Conservation (phyloP, 2,888 invertebrate genomes). For the Himalopsyche kuldschensis region DNA sequence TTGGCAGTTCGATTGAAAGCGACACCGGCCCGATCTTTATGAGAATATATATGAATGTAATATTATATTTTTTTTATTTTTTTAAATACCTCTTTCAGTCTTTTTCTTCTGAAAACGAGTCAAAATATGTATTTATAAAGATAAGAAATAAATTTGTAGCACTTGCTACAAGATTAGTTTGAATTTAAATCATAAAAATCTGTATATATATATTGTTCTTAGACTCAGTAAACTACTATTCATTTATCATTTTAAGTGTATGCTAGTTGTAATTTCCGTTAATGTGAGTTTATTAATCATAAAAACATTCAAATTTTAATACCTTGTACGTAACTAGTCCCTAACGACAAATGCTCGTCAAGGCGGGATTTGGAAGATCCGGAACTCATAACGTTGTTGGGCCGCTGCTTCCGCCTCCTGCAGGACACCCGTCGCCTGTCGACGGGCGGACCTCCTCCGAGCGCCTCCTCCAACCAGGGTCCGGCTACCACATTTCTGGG, state of each 20-base stretch:
- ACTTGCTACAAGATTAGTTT: too few species aligned
- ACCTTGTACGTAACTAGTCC: conserved; percentile 57
- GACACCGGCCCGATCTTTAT: too few species aligned
- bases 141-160: neutral
- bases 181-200: too few species aligned
- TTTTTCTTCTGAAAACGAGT: neutral
- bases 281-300: too few species aligned
- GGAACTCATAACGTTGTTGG: conserved; percentile 72
- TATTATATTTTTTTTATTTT: too few species aligned
- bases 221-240: too few species aligned
- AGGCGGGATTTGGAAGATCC: conserved; percentile 71
- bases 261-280: too few species aligned
- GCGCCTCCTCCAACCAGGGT: conserved; percentile 61
- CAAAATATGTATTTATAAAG: neutral
- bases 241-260: too few species aligned
- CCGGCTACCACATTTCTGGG: conserved; percentile 65
- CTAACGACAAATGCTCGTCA: conserved; percentile 73
- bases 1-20: too few species aligned
- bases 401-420: conserved; percentile 74
- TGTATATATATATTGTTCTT: too few species aligned
- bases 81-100: too few species aligned
- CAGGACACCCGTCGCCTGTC: conserved; percentile 63
- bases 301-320: neutral
- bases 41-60: too few species aligned
- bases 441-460: conserved; percentile 59